Evolutionary conservation across 2,113 vertebrate species (phyloP).

Genomic region (Eubucco bourcierii): DNA sequence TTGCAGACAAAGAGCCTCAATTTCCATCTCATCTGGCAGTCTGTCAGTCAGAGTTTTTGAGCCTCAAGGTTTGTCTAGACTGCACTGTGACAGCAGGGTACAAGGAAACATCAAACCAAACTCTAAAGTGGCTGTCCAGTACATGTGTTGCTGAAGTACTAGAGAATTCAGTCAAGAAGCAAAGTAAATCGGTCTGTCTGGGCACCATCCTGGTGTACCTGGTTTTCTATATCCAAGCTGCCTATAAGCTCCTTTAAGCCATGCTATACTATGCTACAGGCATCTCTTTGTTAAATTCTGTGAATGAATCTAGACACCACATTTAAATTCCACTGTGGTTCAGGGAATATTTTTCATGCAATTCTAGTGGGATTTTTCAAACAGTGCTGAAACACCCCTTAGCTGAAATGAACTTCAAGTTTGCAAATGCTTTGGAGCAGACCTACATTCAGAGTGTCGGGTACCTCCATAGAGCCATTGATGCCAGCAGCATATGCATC

Average conservation of each 20-base stretch:
- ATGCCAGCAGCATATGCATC: neutral
- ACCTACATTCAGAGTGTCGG: neutral
- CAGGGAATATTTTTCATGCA: neutral
- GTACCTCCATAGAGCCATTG: neutral
- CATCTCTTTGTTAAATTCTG: neutral
- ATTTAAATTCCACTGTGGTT: neutral
- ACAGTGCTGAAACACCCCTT: neutral
- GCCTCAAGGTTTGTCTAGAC: neutral
- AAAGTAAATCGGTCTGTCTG: neutral
- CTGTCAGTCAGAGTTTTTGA: neutral
- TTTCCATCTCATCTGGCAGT: neutral
- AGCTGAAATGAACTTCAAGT: neutral
- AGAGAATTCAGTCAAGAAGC: neutral
- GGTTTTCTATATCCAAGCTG: neutral
- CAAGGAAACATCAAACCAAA: neutral
- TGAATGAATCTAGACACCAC: neutral
- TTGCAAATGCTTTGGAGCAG: neutral
- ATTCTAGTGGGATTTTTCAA: neutral
- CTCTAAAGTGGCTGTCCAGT: neutral
- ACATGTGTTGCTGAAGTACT: neutral
- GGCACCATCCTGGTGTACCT: neutral
- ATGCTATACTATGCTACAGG: neutral
- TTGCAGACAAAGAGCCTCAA: neutral
- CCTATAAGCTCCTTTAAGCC: neutral
- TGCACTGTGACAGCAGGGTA: neutral